phyloP scores from a whole-genome alignment of 2,113 vertebrate genomes.

The Sardina pilchardus region DNA sequence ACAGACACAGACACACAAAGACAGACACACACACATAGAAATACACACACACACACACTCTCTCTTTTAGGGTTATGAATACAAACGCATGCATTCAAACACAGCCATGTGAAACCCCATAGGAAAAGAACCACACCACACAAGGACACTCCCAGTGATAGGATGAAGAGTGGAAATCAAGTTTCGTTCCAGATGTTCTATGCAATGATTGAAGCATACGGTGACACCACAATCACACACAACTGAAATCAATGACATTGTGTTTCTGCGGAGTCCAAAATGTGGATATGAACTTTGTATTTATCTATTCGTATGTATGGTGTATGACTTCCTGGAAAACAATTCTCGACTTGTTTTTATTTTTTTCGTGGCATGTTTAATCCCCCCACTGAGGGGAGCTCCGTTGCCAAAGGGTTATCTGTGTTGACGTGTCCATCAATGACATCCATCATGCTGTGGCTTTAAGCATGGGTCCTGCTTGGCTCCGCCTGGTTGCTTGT shows the following conservation, averaged over 20 bases:
- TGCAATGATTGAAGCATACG: conserved; percentile 92
- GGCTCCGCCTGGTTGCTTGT: conserved; percentile 84
- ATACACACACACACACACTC: conserved; percentile 21
- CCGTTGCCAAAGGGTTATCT: conserved; percentile 91
- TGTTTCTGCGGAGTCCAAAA: conserved; percentile 64
- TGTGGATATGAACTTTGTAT: conserved; percentile 80
- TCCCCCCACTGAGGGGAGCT: conserved; percentile 73
- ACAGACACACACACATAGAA: conserved; percentile 38
- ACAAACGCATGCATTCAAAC: not conserved
- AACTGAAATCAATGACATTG: conserved; percentile 77
- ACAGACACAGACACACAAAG: conserved; percentile 43
- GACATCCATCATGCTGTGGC: conserved; percentile 82
- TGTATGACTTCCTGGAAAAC: conserved; percentile 69
- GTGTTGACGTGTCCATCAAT: conserved; percentile 77
- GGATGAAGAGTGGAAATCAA: conserved; percentile 71
- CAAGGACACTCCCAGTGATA: not conserved
- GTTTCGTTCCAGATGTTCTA: conserved; percentile 92
- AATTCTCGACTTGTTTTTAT: conserved; percentile 69
- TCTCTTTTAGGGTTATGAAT: conserved; percentile 10
- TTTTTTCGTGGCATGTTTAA: conserved; percentile 94
- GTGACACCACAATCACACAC: conserved; percentile 77
- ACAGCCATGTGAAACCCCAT: not conserved
- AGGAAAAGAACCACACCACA: not conserved
- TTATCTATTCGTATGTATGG: conserved; percentile 81
- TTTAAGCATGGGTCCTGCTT: conserved; percentile 90